Conservation (phyloP, 2,888 invertebrate species). For the Actias luna region DNA sequence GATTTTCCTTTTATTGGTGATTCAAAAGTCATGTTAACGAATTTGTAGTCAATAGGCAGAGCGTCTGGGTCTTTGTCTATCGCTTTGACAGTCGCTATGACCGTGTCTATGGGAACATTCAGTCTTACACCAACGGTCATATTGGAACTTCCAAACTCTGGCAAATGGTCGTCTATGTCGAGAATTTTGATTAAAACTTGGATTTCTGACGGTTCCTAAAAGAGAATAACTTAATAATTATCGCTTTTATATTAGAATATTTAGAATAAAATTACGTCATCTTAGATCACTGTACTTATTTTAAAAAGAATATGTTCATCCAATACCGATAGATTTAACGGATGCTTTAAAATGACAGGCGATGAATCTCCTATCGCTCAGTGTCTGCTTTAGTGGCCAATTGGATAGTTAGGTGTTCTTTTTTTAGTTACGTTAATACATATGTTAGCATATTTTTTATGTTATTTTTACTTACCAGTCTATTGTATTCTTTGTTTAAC, state of each 20-base stretch:
- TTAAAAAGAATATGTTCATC: too few relatives aligned
- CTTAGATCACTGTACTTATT: too few relatives aligned
- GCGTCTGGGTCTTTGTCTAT: constrained; percentile 86
- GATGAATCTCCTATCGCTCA: too few relatives aligned
- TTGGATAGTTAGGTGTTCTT: too few relatives aligned
- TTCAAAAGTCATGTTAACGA: constrained; percentile 82
- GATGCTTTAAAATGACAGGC: too few relatives aligned
- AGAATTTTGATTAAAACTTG: constrained; percentile 84
- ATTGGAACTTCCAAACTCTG: constrained; percentile 83
- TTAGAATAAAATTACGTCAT: too few relatives aligned
- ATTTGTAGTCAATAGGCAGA: constrained; percentile 82
- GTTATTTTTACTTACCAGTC: constrained; percentile 73
- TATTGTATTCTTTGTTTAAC: constrained; percentile 82
- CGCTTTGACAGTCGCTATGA: constrained; percentile 85
- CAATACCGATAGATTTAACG: too few relatives aligned
- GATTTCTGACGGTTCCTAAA: constrained; percentile 85
- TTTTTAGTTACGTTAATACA: too few relatives aligned
- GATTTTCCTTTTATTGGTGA: constrained; percentile 72
- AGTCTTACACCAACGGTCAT: constrained; percentile 87
- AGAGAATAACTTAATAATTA: not conserved
- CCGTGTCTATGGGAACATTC: constrained; percentile 88
- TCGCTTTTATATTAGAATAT: not conserved
- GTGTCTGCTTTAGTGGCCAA: too few relatives aligned
- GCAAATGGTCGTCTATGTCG: constrained; percentile 89
- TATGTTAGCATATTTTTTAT: too few relatives aligned